Conservation (phyloP, 2,888 invertebrate species). For the Torymus tubicola region DNA sequence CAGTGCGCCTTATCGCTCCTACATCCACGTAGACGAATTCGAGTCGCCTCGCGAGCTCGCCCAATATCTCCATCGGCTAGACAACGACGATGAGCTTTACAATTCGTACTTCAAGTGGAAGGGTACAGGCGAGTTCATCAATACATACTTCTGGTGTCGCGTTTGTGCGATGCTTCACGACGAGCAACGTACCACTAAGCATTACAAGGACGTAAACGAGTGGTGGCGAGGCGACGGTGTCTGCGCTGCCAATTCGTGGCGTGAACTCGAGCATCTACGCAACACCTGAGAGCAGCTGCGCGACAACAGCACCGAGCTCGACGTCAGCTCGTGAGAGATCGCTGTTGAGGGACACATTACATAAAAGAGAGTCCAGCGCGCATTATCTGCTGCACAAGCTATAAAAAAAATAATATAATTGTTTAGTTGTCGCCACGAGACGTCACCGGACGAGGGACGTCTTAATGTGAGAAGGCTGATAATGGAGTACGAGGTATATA, state of each 20-base stretch:
- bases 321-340: neutral
- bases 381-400: neutral
- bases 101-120: conserved; percentile 97
- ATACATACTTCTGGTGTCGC: conserved; percentile 96
- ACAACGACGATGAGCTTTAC: conserved; percentile 91
- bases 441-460: too few relatives aligned
- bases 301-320: neutral
- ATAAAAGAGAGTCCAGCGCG: too few relatives aligned
- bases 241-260: conserved; percentile 87
- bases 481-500: too few relatives aligned
- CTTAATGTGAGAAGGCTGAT: too few relatives aligned
- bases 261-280: conserved; percentile 71
- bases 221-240: conserved; percentile 94
- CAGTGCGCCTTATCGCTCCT: conserved; percentile 92
- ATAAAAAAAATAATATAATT: too few relatives aligned
- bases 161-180: conserved; percentile 91
- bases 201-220: conserved; percentile 90
- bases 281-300: conserved; percentile 48
- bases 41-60: conserved; percentile 91
- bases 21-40: conserved; percentile 97
- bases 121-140: conserved; percentile 96
- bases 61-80: conserved; percentile 89
- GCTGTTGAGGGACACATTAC: neutral
- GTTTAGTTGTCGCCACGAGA: too few relatives aligned
- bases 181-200: conserved; percentile 78